Conservation (phyloP, 1,140 invertebrate species). For the Leguminivora glycinivorella region DNA sequence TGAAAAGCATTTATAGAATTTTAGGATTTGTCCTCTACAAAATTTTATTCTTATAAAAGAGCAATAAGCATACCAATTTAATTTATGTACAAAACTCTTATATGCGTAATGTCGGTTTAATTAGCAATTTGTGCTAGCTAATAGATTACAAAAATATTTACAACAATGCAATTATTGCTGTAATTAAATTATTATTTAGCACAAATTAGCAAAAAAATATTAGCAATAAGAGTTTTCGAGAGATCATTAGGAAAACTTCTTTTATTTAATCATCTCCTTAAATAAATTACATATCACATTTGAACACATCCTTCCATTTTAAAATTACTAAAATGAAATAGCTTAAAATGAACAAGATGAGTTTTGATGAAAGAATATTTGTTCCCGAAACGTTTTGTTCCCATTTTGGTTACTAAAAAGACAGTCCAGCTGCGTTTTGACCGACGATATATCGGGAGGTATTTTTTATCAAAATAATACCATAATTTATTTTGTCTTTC, state of each 20-base stretch:
- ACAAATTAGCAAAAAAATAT: conserved; percentile 43
- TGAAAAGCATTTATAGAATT: conserved; percentile 63
- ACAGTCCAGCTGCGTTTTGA: background rate
- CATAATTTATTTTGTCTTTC: no score
- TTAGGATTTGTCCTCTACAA: conserved; percentile 62
- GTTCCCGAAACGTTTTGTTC: conserved; percentile 23
- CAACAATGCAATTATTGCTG: conserved; percentile 23
- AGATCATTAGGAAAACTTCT: conserved; percentile 78
- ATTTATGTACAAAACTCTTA: conserved; percentile 77
- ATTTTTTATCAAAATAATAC: no score
- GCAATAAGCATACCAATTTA: conserved; percentile 75
- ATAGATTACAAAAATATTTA: conserved; percentile 29
- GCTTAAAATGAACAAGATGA: conserved; percentile 38
- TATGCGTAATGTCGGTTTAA: conserved; percentile 45
- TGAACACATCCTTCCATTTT: conserved; percentile 75
- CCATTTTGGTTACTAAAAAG: conserved; percentile 15
- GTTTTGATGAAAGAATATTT: conserved; percentile 15
- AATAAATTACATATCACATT: conserved; percentile 77
- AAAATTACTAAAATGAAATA: conserved; percentile 58
- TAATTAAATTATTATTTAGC: conserved; percentile 34
- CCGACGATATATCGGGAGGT: no score
- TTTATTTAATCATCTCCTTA: conserved; percentile 68
- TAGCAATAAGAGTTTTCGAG: conserved; percentile 72
- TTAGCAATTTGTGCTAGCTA: conserved; percentile 39
- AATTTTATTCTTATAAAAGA: conserved; percentile 56